Evolutionary conservation across 2,888 invertebrate genomes (phyloP), one percentile per base, ranked within the genome.

Genomic region (Salpingus planirostris): DNA sequence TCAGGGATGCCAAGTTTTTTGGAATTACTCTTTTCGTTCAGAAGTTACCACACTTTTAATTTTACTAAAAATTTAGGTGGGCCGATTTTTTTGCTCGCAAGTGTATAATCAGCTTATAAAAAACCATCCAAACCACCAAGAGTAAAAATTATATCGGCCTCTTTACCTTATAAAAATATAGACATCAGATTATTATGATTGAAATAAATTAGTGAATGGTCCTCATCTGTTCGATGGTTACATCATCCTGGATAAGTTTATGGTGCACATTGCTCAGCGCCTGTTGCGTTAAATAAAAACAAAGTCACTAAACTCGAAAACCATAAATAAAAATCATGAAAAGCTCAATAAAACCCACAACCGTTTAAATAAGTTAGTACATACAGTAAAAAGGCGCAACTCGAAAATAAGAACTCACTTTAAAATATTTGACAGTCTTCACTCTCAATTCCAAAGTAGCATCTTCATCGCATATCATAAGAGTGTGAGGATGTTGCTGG

Each of bases 341-440:
- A 7, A 18, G 8, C 6, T 8, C 18, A 18, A 6, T 8, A 18
- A 6, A 6, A 18, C 18, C 8, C 6, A 18, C 18, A 7, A 18
- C 6, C n/a, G n/a, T n/a, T n/a, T n/a, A 18, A 18, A 18, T 18
- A 18, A 18, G 18, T 18, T 18, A 18, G 18, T n/a, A n/a, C n/a
- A 18, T 18, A 18, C 27, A 23, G 13, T 26, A 21, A 34, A 34
- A 24, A 34, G 27, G n/a, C n/a, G n/a, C n/a, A n/a, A n/a, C n/a
- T n/a, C n/a, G n/a, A 34, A 13, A 33, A 11, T 23, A 10, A 27
- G 2, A 25, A 36, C 43, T 46, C 35, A 54, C 54, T 46, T 55
- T 95, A 69, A 98, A 98, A 68, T 98, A 98, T 71, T 95, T 96
- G 50, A 97, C 97, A 42, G 97, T 98, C 70, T 93, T 96, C 35